phyloP scores from a whole-genome alignment of 2,888 invertebrate species.

The Deroplatys truncata region DNA sequence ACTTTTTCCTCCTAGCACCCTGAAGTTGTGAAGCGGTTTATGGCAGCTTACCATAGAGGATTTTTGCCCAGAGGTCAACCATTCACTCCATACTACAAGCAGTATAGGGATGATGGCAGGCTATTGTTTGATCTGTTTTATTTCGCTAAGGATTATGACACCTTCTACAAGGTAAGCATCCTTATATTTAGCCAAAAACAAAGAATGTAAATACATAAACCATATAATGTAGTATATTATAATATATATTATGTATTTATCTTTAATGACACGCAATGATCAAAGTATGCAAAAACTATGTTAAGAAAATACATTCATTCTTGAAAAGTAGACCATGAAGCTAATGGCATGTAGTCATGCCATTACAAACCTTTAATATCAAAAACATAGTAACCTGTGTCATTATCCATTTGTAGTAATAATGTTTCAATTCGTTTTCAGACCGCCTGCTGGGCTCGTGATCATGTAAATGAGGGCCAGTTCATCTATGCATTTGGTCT shows the following conservation, averaged over 20 bases:
- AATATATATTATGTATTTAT: no score
- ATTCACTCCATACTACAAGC: constrained; percentile 45
- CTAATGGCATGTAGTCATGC: no score
- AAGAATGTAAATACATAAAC: no score
- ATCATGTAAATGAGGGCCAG: constrained; percentile 59
- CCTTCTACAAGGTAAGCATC: constrained; percentile 48
- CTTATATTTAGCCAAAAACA: no score
- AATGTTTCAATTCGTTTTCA: neutral
- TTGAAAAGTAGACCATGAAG: no score
- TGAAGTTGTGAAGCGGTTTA: constrained; percentile 36
- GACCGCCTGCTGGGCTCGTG: constrained; percentile 64
- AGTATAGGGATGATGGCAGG: constrained; percentile 47
- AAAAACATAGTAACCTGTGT: neutral
- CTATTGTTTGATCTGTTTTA: constrained; percentile 53
- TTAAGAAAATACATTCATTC: no score
- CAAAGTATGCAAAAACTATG: no score
- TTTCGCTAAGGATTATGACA: constrained; percentile 57
- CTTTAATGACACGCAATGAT: no score
- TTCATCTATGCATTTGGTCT: constrained; percentile 60
- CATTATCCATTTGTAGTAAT: neutral
- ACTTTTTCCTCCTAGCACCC: constrained; percentile 41
- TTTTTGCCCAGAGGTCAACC: constrained; percentile 49
- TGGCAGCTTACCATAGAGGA: constrained; percentile 40
- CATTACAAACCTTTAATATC: no score
- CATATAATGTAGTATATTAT: no score